Conservation (phyloP, 2,113 vertebrate species). For the Glareola pratincola region DNA sequence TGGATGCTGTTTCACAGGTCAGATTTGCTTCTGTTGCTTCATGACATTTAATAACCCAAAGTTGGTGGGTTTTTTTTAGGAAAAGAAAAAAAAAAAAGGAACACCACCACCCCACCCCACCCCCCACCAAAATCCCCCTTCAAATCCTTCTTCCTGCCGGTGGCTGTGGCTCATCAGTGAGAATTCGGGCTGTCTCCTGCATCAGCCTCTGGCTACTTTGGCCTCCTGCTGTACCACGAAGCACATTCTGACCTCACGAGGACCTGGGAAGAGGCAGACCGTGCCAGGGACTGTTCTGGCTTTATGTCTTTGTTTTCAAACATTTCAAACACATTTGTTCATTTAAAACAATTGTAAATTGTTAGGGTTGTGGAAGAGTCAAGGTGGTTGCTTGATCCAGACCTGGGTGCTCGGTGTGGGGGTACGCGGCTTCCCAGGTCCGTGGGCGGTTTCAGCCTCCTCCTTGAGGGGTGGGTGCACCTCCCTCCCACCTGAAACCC, state of each 20-base stretch:
- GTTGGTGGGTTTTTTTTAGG: not conserved
- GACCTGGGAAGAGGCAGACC: not conserved
- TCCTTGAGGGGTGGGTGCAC: fast-evolving
- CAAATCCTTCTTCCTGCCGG: not conserved
- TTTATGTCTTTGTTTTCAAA: not conserved
- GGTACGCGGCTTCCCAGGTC: not conserved
- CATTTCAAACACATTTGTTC: too few species aligned
- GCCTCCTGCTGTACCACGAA: not conserved
- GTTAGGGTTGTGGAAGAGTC: not conserved
- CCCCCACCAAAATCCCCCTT: not conserved
- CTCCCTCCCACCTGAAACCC: not conserved
- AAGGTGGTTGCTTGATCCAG: not conserved
- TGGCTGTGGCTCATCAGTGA: not conserved
- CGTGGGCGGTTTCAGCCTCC: not conserved
- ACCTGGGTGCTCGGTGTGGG: not conserved
- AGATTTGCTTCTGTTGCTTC: not conserved
- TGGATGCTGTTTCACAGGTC: slow-evolving; percentile 28
- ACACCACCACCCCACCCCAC: not conserved
- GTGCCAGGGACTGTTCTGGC: fast-evolving
- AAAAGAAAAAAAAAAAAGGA: not conserved
- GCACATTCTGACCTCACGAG: not conserved
- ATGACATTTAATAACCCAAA: not conserved
- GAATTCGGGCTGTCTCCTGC: not conserved
- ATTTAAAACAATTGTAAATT: not conserved
- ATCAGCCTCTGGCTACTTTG: not conserved